Conservation (phyloP, 2,888 invertebrate species). For the Cerastis leucographa region DNA sequence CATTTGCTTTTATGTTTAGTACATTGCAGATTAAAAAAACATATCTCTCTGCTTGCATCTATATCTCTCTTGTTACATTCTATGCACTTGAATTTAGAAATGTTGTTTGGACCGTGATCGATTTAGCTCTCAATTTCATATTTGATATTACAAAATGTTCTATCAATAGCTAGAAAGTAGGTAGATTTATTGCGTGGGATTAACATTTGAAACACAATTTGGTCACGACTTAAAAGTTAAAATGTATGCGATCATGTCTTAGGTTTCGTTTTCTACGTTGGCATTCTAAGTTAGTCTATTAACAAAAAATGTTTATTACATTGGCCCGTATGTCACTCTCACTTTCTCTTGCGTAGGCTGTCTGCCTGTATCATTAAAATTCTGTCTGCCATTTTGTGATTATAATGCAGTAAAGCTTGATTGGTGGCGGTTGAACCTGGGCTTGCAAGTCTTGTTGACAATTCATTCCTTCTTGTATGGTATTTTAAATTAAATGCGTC, state of each 20-base stretch:
- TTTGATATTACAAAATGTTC: slow-evolving; percentile 63
- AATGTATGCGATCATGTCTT: slow-evolving; percentile 61
- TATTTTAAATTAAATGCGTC: slow-evolving; percentile 59
- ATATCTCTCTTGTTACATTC: slow-evolving; percentile 39
- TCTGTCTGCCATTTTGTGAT: slow-evolving; percentile 67
- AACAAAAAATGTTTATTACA: slow-evolving; percentile 71
- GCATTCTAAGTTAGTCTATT: slow-evolving; percentile 70
- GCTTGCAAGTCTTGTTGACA: slow-evolving; percentile 66
- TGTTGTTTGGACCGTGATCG: slow-evolving; percentile 45
- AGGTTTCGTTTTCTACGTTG: slow-evolving; percentile 72
- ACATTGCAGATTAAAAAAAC: slow-evolving; percentile 5
- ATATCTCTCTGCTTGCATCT: slow-evolving; percentile 24
- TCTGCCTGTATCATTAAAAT: slow-evolving; percentile 74
- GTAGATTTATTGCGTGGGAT: slow-evolving; percentile 66
- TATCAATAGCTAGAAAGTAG: slow-evolving; percentile 66
- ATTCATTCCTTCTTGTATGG: slow-evolving; percentile 67
- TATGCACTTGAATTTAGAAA: slow-evolving; percentile 46
- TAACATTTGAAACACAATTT: slow-evolving; percentile 66
- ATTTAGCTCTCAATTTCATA: slow-evolving; percentile 58
- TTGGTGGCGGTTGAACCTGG: slow-evolving; percentile 66
- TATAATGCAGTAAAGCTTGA: slow-evolving; percentile 68
- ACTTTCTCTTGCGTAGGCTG: slow-evolving; percentile 75
- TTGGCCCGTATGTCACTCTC: slow-evolving; percentile 72
- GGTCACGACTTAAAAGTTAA: slow-evolving; percentile 65
- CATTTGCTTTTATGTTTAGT: slow-evolving; percentile 3